These are phyloP conservation scores for Drosophila eohydei DNA, from an alignment of 2,888 invertebrate genomes.

Conservation along the genomic window DNA sequence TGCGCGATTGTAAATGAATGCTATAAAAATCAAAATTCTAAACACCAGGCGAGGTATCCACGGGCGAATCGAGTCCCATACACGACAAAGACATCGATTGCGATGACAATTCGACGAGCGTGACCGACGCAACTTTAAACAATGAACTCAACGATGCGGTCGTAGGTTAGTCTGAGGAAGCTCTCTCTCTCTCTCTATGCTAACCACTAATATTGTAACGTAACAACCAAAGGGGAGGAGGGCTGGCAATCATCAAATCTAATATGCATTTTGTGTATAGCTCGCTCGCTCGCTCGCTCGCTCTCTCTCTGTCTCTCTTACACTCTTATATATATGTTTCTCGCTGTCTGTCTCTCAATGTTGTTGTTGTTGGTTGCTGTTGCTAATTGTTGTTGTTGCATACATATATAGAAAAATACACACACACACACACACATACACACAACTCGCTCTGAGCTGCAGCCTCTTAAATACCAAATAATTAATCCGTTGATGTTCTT, in stretches of 20 bases:
- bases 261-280: conserved; percentile 51
- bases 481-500: conserved; percentile 48
- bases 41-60: conserved; percentile 85
- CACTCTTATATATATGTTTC: conserved; percentile 15
- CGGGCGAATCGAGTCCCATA: conserved; percentile 84
- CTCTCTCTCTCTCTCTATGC: conserved; percentile 20
- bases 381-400: conserved; percentile 58
- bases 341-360: conserved; percentile 70
- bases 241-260: conserved; percentile 42
- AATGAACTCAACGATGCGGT: conserved; percentile 78
- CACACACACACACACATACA: not conserved
- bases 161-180: conserved; percentile 84
- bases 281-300: conserved; percentile 17
- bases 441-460: not conserved
- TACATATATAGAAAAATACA: conserved; percentile 31
- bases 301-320: conserved; percentile 39
- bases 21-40: conserved; percentile 45
- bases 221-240: conserved; percentile 20
- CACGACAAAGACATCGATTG: conserved; percentile 84
- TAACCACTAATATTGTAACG: conserved; percentile 29
- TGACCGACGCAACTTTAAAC: conserved; percentile 82
- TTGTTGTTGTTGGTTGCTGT: conserved; percentile 72
- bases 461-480: conserved; percentile 13
- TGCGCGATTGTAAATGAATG: conserved; percentile 10
- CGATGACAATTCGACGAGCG: conserved; percentile 82